Percentiles rank a stretch among this genome's conserved stretches.
Conservation (phyloP, 2,797 vertebrate genomes). For the Sebastolobus altivelis region DNA sequence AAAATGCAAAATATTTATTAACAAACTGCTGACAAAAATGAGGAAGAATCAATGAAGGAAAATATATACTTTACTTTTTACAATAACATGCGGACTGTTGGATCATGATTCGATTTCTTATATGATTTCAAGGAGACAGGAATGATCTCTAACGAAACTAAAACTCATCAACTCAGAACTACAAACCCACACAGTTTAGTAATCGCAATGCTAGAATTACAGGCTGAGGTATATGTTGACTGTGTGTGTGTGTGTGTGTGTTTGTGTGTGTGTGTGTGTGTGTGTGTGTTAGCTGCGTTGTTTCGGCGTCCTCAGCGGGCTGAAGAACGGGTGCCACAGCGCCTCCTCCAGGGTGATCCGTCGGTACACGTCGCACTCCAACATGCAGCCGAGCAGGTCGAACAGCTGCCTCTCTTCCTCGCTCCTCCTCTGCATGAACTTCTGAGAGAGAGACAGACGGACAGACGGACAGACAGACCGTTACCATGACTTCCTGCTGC, state of each 20-base stretch:
- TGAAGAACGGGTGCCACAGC: conserved; percentile 90
- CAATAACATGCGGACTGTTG: background rate
- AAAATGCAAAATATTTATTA: conserved; percentile 30
- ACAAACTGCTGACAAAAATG: background rate
- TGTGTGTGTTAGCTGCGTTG: conserved; percentile 53
- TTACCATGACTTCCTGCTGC: background rate
- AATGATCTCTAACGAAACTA: conserved; percentile 32
- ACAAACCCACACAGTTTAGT: conserved; percentile 10
- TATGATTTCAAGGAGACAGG: conserved; percentile 27
- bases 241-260: conserved; percentile 38
- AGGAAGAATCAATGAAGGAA: background rate
- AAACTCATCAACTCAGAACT: background rate
- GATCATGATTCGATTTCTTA: background rate
- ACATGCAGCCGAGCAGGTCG: conserved; percentile 89
- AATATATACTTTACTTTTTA: background rate
- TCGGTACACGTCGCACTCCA: conserved; percentile 88
- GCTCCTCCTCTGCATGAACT: conserved; percentile 84
- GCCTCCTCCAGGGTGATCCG: conserved; percentile 90
- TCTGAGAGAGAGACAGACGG: conserved; percentile 62
- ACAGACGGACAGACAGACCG: background rate
- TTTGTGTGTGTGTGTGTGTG: conserved; percentile 41
- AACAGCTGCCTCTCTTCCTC: conserved; percentile 87
- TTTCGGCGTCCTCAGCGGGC: conserved; percentile 64
- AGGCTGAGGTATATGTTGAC: conserved; percentile 39
- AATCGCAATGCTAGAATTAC: background rate